These are phyloP conservation scores for Ochropacha duplaris DNA, from an alignment of 2,888 invertebrate species.

Conservation along the genomic window DNA sequence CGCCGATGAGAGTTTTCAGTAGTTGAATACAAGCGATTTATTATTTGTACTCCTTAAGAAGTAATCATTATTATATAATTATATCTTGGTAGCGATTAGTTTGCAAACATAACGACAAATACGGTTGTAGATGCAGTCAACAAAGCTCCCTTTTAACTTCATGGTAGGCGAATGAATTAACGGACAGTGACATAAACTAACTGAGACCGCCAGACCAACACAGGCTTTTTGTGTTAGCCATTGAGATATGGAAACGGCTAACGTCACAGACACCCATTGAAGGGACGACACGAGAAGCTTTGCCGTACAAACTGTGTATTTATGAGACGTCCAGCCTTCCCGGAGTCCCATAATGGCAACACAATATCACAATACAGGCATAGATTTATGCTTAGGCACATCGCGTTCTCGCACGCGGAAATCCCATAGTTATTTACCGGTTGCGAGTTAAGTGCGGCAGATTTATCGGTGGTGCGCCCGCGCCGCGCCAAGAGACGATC, in stretches of 20 bases:
- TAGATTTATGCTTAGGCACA: conserved; percentile 80
- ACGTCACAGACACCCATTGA: conserved; percentile 47
- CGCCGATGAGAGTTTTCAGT: conserved; percentile 23
- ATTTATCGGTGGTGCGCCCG: conserved; percentile 75
- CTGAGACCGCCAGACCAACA: conserved; percentile 28
- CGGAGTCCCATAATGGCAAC: conserved; percentile 78
- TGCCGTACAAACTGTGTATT: conserved; percentile 58
- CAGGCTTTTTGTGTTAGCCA: conserved; percentile 28
- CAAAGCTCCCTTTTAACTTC: conserved; percentile 17
- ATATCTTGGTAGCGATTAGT: not conserved
- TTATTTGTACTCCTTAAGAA: not conserved
- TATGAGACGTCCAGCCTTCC: conserved; percentile 71
- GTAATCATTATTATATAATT: not conserved
- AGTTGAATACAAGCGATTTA: not conserved
- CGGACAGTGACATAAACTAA: conserved; percentile 25
- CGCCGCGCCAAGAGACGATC: conserved; percentile 67
- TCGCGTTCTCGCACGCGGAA: conserved; percentile 81
- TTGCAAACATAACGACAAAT: not conserved
- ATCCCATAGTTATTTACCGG: conserved; percentile 83
- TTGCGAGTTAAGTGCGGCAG: conserved; percentile 81
- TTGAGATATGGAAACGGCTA: conserved; percentile 49
- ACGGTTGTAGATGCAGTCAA: conserved; percentile 8
- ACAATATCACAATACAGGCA: conserved; percentile 82
- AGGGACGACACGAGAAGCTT: conserved; percentile 44
- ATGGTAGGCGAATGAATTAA: conserved; percentile 18